Evolutionary conservation across 2,113 vertebrate species (phyloP), one percentile per base, ranked within the genome.

Genomic region (Steatornis caripensis): DNA sequence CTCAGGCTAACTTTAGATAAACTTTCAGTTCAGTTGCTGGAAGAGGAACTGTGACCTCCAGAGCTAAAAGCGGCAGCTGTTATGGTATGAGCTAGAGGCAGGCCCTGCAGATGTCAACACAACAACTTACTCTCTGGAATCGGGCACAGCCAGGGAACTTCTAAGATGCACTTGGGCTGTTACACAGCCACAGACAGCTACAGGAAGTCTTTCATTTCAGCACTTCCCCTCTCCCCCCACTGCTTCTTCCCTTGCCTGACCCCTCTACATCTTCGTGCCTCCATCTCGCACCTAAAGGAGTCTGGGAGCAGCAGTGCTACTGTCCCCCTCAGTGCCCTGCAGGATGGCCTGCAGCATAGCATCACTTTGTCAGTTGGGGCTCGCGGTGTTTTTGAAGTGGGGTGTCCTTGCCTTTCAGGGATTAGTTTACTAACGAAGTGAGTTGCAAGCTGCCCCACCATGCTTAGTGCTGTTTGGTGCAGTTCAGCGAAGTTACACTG

Each of bases 401-500:
- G 68, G 53, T 46, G 54, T 39, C 23, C 43, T 81, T 66, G 54
- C n/a, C 62, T 70, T 46, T n/a, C 39, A 11, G 10, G 15, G 27
- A 4, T 5, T 2, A 8, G 15, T 39, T 65, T n/a, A 34, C 46
- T 41, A 20, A 8, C 13, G 7, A 83, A 79, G 46, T 39, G 68
- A 60, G 37, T 14, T 49, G 12, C 26, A 79, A 16, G 9, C 45
- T 45, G 65, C 53, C 60, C 54, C 54, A 2, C 32, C 9, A 0
- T 5, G 16, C 19, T 32, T 57, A 24, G 68, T 23, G 21, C 45
- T 45, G 30, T 41, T 37, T 21, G 43, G 41, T 36, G 64, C 43
- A 49, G 37, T 9, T 12, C 15, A 9, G 1, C 0, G 3, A 5
- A 15, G 66, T 23, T 12, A 4, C 60, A 4, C 3, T 39, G 4